phyloP scores from a whole-genome alignment of 1,140 invertebrate genomes.

The Zaprionus africanus region DNA sequence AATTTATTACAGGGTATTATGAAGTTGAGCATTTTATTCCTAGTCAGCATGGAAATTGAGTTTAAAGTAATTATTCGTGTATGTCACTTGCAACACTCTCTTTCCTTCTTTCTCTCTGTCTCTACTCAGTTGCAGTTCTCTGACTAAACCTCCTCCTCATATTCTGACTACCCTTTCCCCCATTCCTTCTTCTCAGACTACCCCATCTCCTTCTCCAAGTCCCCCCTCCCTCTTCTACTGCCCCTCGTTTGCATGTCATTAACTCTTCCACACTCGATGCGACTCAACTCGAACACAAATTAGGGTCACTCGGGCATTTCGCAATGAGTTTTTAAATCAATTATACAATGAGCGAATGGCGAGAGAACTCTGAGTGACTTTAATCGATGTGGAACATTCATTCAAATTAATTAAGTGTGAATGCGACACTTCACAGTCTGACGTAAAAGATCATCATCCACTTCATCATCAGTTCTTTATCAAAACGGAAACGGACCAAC shows the following conservation, averaged over 20 bases:
- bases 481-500: constrained; percentile 13
- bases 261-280: constrained; percentile 13
- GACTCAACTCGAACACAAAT: constrained; percentile 34
- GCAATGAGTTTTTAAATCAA: constrained; percentile 52
- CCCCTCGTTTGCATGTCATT: constrained; percentile 13
- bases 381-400: constrained; percentile 7
- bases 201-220: background rate
- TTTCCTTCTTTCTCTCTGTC: background rate
- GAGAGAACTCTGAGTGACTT: background rate
- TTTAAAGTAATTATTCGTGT: constrained; percentile 13
- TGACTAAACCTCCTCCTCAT: background rate
- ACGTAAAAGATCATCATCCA: background rate
- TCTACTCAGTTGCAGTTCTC: background rate
- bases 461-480: background rate
- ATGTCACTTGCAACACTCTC: background rate
- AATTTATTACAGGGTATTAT: background rate
- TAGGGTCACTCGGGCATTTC: constrained; percentile 58
- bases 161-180: background rate
- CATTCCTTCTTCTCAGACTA: background rate
- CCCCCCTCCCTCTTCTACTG: constrained; percentile 1
- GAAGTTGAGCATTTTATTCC: background rate
- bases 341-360: constrained; percentile 46
- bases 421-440: background rate
- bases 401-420: constrained; percentile 1
- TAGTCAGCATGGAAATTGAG: background rate